Percentiles rank a stretch among this genome's conserved stretches.
Evolutionary conservation across 2,888 invertebrate species (phyloP).

Genomic region (Lasioglossum leucozonium): DNA sequence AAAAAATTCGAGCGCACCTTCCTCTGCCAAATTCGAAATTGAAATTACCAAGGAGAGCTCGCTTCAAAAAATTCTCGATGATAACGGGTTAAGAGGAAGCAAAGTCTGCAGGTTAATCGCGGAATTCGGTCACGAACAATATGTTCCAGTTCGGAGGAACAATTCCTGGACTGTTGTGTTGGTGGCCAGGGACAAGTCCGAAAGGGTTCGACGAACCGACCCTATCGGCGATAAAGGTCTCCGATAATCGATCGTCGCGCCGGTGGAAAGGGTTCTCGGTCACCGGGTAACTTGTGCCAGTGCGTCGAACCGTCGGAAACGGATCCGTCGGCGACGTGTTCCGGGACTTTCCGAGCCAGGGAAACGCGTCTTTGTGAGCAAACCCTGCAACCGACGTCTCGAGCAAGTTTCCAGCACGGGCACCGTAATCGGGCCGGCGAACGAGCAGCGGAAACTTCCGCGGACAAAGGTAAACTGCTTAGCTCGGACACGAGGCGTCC

Average conservation of each 20-base stretch:
- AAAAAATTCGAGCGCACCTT: too few species aligned
- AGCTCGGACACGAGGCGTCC: too few species aligned
- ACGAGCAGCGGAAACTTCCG: neutral
- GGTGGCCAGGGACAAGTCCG: neutral
- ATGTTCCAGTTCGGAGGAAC: neutral
- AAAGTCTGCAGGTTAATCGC: neutral
- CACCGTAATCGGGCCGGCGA: too few species aligned
- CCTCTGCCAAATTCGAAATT: too few species aligned
- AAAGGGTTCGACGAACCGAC: slow-evolving; percentile 61
- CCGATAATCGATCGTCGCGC: slow-evolving; percentile 46
- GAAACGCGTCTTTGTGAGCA: neutral
- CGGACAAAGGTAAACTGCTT: neutral
- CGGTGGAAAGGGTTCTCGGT: slow-evolving; percentile 46
- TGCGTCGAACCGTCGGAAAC: slow-evolving; percentile 8
- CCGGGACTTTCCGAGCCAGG: neutral
- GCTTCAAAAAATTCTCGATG: too few species aligned
- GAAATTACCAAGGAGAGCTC: too few species aligned
- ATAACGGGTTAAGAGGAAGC: too few species aligned
- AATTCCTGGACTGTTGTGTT: neutral
- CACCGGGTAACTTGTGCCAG: slow-evolving; percentile 16
- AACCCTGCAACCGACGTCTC: neutral
- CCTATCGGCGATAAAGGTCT: slow-evolving; percentile 56
- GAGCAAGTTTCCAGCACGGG: neutral
- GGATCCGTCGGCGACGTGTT: neutral
- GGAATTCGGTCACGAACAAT: neutral